These are phyloP conservation scores for Stigmatopora argus DNA, from an alignment of 2,113 vertebrate genomes.

Conservation along the genomic window DNA sequence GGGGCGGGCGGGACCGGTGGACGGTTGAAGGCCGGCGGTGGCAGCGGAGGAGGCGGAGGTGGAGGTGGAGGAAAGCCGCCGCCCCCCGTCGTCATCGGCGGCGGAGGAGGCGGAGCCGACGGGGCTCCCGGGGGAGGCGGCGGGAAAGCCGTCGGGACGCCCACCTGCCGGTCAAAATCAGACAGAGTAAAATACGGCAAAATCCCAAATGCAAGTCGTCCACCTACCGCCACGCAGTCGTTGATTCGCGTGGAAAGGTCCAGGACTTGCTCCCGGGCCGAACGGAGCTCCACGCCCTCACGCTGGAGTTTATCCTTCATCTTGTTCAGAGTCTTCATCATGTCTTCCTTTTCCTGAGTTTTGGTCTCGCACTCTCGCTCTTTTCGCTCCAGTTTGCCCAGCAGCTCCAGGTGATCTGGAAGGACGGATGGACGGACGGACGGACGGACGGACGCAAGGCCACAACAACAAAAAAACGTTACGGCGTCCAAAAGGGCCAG, in stretches of 20 bases:
- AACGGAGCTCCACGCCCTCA: conserved; percentile 87
- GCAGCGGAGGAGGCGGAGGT: conserved; percentile 82
- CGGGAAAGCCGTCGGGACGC: conserved; percentile 43
- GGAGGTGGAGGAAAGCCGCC: conserved; percentile 75
- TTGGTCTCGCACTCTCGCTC: conserved; percentile 94
- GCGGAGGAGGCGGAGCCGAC: conserved; percentile 71
- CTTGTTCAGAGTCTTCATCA: conserved; percentile 98
- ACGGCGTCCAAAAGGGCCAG: background rate
- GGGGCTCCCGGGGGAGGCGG: conserved; percentile 81
- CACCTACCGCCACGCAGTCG: conserved; percentile 75
- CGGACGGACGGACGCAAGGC: too few species aligned
- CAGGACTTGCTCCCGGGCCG: conserved; percentile 83
- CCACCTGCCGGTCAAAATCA: conserved; percentile 55
- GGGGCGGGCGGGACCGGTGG: conserved; percentile 70
- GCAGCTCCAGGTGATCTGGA: conserved; percentile 85
- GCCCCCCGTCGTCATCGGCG: conserved; percentile 45
- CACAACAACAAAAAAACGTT: too few species aligned
- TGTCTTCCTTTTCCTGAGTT: conserved; percentile 93
- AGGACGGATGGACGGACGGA: too few species aligned
- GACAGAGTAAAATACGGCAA: too few species aligned
- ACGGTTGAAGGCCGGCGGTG: conserved; percentile 67
- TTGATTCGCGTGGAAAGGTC: conserved; percentile 82
- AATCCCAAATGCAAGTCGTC: too few species aligned
- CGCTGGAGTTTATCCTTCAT: conserved; percentile 98
- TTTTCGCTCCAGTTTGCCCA: conserved; percentile 85